Base-by-base conservation (phyloP, 92 coral and sea anemone species). In the Porites lobata region DNA sequence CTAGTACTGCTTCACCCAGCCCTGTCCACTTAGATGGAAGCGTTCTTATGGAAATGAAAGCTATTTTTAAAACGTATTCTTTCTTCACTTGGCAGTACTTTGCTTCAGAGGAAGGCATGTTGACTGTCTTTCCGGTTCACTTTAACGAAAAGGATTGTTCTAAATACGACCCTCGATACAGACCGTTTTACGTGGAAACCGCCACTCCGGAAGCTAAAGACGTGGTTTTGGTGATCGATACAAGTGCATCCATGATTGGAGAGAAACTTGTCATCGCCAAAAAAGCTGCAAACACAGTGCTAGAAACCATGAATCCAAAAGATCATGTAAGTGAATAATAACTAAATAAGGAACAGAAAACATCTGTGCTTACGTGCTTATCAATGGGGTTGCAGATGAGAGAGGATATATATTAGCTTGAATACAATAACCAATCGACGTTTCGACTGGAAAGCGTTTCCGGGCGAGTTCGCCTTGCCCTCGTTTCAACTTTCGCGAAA, bases 31-130 rank as follows among this genome's bases (percentile, higher is more conserved):
- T 92, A 52, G 74, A 75, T n/a, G 69, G 65, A 15, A 57, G 14
- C 1, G 83, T 92, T 3, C 13, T 43, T 1, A 38, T 61, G 6
- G 86, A 92, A 50, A 92, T 92, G 93, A 87, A 71, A 69, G 77
- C 47, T 43, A 90, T 85, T 51, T 47, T 76, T 5, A 70, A 77
- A 47, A 19, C 67, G 10, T 77, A 83, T 13, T 82, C 95, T 7
- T 80, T 90, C 24, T 43, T 90, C 24, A 92, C 81, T 43, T 92
- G 95, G 95, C 95, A 92, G 81, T 92, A 92, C 52, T 92, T 92
- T 72, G 95, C 91, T 8, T 92, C 95, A 2, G 88, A 89, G 38
- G 85, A 92, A 68, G 95, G 95, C 1, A 52, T 90, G 12, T 58
- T 88, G 79, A 81, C 90, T 11, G 80, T 32, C 61, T 92, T 69